Percentiles rank a stretch among this genome's conserved stretches.
Conservation (phyloP, 2,113 vertebrate species). For the Otis tarda region DNA sequence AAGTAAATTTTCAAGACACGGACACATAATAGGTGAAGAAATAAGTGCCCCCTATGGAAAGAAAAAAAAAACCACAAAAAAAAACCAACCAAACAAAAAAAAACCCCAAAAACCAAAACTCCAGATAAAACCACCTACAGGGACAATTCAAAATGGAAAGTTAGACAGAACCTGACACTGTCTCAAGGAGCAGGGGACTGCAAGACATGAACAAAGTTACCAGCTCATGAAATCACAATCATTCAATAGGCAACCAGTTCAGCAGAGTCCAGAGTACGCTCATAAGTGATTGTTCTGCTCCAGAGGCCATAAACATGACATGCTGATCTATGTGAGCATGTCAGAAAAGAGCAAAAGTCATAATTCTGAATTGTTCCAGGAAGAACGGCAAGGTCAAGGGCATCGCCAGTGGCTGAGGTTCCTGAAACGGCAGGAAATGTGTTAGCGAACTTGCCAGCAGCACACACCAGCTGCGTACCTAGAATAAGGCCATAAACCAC, state of each 20-base stretch:
- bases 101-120: background rate
- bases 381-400: conserved; percentile 23
- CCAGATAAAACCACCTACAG: background rate
- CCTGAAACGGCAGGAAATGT: background rate
- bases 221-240: background rate
- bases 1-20: background rate
- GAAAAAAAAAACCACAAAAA: background rate
- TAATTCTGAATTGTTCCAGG: background rate
- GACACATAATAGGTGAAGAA: background rate
- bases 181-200: background rate
- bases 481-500: background rate
- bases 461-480: background rate
- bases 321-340: background rate
- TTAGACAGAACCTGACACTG: background rate
- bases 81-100: background rate
- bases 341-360: conserved; percentile 21
- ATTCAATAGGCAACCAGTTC: background rate
- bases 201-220: background rate
- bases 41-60: background rate
- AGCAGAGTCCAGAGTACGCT: background rate
- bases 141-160: background rate
- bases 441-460: background rate
- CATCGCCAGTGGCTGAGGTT: background rate
- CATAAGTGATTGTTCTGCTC: background rate
- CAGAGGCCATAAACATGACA: background rate